Base-by-base conservation (phyloP, 92 coral and sea anemone species). In the Actinernus sp. region DNA sequence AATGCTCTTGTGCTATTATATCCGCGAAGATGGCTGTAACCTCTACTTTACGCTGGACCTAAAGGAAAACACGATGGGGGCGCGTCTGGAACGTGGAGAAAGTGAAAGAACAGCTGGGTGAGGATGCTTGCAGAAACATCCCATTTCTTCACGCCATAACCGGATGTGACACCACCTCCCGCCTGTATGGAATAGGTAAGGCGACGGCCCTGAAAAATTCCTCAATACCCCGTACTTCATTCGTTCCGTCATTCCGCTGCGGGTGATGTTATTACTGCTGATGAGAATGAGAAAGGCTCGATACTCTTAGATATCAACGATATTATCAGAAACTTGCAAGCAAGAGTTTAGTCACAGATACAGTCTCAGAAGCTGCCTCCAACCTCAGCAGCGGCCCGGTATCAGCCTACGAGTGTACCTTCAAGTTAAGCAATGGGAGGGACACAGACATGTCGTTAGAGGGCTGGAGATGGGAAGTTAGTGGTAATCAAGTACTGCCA, bases 351-450 rank as follows among this genome's bases (percentile, higher is more conserved):
- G 11, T 44, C 65, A 1, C 68, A 64, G 31, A 31, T 77, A 13
- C 54, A 58, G 51, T 36, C 68, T 1, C 48, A 56, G 28, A 81
- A 30, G 32, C 81, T 81, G 0, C 68, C 87, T 2, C 74, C 87
- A 9, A 63, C 79, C 14, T 68, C 88, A 10, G 75, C 67, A 44
- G 81, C 88, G 10, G 71, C 82, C 26, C 21, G 13, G 49, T 3
- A 36, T 18, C 88, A 46, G 69, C 46, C 55, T 55, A 53, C 45
- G 88, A 31, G 69, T 55, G 5, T 63, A 40, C 55, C 43, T 40
- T 13, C 86, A 80, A 31, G 61, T 80, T 18, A 29, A 51, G 33
- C 45, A 53, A 36, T 71, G 87, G 80, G 62, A 81, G 40, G 74
- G 65, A 60, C 19, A 29, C 3, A 18, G 22, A 50, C 1, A 46